A percentile compares a stretch with the other conserved stretches of the same genome.
phyloP scores from a whole-genome alignment of 2,797 vertebrate species.

The Rhincodon typus region DNA sequence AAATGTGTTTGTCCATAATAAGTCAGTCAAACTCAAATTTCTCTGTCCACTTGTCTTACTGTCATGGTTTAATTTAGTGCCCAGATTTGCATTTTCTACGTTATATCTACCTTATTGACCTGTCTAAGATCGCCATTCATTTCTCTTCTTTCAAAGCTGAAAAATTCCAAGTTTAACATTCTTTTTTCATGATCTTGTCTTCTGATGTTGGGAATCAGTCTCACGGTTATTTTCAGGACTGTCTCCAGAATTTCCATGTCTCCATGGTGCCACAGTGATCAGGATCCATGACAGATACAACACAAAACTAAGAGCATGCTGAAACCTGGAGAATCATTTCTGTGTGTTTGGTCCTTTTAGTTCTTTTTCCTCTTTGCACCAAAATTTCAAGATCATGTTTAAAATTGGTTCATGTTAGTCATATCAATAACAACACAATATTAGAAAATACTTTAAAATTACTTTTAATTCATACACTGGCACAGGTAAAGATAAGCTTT shows the following conservation, averaged over 20 bases:
- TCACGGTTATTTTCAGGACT: too few species aligned
- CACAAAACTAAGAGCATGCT: background rate
- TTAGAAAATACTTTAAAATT: slow-evolving; percentile 28
- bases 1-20: background rate
- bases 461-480: slow-evolving; percentile 34
- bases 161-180: background rate
- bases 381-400: background rate
- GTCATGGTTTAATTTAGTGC: background rate
- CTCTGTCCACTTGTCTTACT: background rate
- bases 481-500: slow-evolving; percentile 35
- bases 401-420: background rate
- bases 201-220: background rate
- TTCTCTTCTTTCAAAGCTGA: background rate
- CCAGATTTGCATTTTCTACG: background rate
- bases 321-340: background rate
- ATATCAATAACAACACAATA: slow-evolving; percentile 16
- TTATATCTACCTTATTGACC: background rate
- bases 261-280: background rate
- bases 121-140: background rate
- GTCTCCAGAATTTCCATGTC: background rate
- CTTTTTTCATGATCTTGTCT: background rate
- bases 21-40: background rate
- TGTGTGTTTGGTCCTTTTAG: background rate
- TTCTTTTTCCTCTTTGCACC: background rate
- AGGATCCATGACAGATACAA: background rate